Conservation (phyloP, 2,888 invertebrate species). For the Agrenia bidenticulata region DNA sequence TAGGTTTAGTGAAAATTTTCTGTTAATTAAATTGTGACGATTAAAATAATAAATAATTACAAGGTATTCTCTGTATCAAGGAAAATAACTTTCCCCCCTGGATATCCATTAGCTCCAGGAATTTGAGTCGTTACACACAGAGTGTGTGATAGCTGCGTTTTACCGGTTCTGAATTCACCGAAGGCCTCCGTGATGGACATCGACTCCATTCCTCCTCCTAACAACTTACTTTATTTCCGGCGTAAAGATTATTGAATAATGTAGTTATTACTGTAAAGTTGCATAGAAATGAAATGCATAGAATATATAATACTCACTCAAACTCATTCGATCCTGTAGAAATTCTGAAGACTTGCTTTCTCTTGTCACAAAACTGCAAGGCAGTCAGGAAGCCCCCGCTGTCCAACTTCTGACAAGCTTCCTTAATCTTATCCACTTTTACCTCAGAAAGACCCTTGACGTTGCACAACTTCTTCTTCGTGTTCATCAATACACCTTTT, state of each 20-base stretch:
- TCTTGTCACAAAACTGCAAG: conserved; percentile 69
- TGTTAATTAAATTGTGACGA: too few species aligned
- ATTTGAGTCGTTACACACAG: conserved; percentile 72
- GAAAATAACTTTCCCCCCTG: conserved; percentile 78
- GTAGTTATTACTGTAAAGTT: conserved; percentile 34
- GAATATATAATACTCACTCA: conserved; percentile 63
- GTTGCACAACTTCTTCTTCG: conserved; percentile 68
- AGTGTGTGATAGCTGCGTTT: conserved; percentile 78
- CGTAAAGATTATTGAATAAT: background rate
- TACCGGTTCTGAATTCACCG: conserved; percentile 79
- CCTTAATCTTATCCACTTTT: conserved; percentile 77
- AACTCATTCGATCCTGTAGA: conserved; percentile 63
- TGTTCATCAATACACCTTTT: conserved; percentile 78
- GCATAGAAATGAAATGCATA: too few species aligned
- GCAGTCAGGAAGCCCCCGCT: conserved; percentile 72
- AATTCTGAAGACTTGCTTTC: conserved; percentile 72
- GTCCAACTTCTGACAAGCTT: conserved; percentile 68
- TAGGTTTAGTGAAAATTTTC: too few species aligned
- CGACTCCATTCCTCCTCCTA: conserved; percentile 78
- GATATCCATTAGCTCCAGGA: conserved; percentile 67
- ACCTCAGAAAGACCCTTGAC: conserved; percentile 76
- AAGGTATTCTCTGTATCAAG: conserved; percentile 82
- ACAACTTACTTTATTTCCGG: conserved; percentile 64
- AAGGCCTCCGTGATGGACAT: conserved; percentile 83
- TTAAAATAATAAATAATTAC: too few species aligned